These are phyloP conservation scores for Drosophila punjabiensis DNA, from an alignment of 1,140 invertebrate genomes.

Conservation along the genomic window DNA sequence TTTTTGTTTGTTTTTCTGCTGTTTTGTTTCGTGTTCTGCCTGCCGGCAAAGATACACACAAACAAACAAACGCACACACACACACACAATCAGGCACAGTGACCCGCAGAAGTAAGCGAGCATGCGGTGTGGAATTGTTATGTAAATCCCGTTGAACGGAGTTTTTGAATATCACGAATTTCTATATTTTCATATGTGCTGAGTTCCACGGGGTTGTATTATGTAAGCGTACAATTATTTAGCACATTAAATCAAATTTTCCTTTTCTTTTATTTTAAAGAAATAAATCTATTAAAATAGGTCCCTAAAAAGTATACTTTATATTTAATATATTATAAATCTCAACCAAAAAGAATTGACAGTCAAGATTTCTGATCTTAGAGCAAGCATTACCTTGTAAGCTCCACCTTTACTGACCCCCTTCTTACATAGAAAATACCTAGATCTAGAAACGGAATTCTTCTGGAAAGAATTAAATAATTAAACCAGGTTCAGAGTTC, in stretches of 20 bases:
- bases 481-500: slow-evolving; percentile 8
- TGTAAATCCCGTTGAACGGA: slow-evolving; percentile 46
- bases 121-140: slow-evolving; percentile 45
- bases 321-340: background rate
- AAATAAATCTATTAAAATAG: background rate
- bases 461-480: background rate
- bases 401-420: background rate
- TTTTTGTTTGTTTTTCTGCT: slow-evolving; percentile 58
- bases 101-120: slow-evolving; percentile 25
- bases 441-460: background rate
- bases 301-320: background rate
- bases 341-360: background rate
- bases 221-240: background rate
- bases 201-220: background rate
- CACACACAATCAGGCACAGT: slow-evolving; percentile 10
- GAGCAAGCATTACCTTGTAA: background rate
- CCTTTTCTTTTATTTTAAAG: background rate
- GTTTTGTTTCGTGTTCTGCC: slow-evolving; percentile 54
- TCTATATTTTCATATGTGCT: background rate
- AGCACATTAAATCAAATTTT: no score
- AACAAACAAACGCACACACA: slow-evolving; percentile 2
- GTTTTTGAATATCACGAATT: background rate
- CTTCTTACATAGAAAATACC: background rate
- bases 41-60: slow-evolving; percentile 11
- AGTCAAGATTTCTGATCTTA: background rate